Percentiles rank a stretch among this genome's conserved stretches.
phyloP scores from a whole-genome alignment of 2,113 vertebrate genomes.

The Condylura cristata region DNA sequence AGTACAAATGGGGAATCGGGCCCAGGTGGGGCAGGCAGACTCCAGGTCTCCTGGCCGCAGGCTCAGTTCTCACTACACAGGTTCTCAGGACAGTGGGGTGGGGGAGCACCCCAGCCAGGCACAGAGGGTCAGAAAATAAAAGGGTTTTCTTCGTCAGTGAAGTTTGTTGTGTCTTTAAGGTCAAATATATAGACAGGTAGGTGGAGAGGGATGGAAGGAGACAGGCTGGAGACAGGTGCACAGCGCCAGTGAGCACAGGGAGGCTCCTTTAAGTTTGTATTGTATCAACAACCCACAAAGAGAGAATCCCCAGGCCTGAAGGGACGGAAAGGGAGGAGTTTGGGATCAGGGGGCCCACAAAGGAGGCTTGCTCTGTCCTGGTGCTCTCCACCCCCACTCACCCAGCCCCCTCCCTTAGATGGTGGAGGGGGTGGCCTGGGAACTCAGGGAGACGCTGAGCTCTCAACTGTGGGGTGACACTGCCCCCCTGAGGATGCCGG shows the following conservation, averaged over 20 bases:
- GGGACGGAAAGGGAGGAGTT: background rate
- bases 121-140: background rate
- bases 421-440: background rate
- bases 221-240: background rate
- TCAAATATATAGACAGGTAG: background rate
- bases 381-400: background rate
- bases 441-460: background rate
- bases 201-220: background rate
- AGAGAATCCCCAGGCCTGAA: background rate
- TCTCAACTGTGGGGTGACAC: background rate
- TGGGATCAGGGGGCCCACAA: background rate
- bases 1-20: background rate
- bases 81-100: rapidly evolving
- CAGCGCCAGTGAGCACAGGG: no score
- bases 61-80: rapidly evolving
- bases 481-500: constrained; percentile 16
- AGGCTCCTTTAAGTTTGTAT: background rate
- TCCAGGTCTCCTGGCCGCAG: rapidly evolving
- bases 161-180: background rate
- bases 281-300: background rate
- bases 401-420: background rate
- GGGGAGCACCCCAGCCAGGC: background rate
- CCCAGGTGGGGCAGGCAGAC: rapidly evolving
- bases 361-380: background rate
- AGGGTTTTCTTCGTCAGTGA: background rate